Evolutionary conservation across 2,113 vertebrate species (phyloP).

Genomic region (Corvus moneduloides): DNA sequence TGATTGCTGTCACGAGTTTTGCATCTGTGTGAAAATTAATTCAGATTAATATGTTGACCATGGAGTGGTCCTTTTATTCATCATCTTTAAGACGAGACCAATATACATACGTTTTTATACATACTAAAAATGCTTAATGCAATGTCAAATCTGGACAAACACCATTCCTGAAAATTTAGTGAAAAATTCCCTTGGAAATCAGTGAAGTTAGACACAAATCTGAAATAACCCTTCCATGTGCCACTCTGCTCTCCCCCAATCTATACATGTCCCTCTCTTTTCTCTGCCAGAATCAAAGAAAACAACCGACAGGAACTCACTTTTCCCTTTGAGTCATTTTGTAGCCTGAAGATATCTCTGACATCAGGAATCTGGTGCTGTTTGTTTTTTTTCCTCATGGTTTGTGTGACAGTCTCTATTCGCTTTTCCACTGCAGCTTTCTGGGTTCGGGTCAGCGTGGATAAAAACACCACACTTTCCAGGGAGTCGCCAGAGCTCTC

Average conservation of each 20-base stretch:
- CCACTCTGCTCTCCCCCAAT: background rate
- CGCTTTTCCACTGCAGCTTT: conserved; percentile 88
- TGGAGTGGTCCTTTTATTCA: background rate
- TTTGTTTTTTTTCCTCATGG: conserved; percentile 89
- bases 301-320: conserved; percentile 53
- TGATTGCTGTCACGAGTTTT: background rate
- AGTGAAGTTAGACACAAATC: background rate
- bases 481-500: conserved; percentile 79
- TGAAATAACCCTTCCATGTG: background rate
- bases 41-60: background rate
- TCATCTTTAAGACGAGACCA: background rate
- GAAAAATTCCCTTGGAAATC: background rate
- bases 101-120: background rate
- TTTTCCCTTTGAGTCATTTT: conserved; percentile 70
- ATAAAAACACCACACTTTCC: conserved; percentile 85
- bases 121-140: background rate
- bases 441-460: conserved; percentile 90
- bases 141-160: background rate
- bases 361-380: conserved; percentile 90
- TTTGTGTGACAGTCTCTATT: conserved; percentile 86
- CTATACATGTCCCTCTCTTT: background rate
- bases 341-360: conserved; percentile 90
- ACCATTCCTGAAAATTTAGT: background rate
- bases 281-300: background rate
- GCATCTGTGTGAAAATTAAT: background rate